phyloP scores from a whole-genome alignment of 2,113 vertebrate genomes.

The Leiothrix lutea region DNA sequence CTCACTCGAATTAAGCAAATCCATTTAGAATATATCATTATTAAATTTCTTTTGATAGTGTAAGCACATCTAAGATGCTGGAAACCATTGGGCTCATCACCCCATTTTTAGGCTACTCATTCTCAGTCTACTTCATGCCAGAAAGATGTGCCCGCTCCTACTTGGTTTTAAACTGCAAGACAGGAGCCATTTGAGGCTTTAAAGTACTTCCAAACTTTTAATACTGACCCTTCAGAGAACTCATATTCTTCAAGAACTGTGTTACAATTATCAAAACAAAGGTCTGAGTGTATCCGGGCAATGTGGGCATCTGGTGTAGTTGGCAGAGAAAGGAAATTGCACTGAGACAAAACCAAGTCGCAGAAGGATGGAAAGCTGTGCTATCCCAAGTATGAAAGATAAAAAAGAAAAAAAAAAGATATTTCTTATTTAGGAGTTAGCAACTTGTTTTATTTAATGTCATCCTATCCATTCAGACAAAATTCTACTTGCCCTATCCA shows the following conservation, averaged over 20 bases:
- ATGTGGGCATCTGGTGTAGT: accelerated
- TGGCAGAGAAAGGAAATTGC: not conserved
- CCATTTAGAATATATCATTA: not conserved
- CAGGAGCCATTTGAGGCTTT: not conserved
- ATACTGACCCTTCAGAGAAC: not conserved
- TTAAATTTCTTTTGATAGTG: not conserved
- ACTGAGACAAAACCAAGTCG: not conserved
- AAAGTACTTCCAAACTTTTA: not conserved
- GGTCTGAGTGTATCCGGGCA: not conserved
- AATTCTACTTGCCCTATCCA: not conserved
- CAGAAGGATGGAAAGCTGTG: not conserved
- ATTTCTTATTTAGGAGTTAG: not conserved
- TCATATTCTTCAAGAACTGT: not conserved
- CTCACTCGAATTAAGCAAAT: not conserved
- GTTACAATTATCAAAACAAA: not conserved
- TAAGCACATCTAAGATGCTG: not conserved
- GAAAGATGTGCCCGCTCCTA: not conserved
- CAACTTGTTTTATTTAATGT: not conserved
- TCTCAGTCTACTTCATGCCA: not conserved
- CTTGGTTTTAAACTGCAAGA: not conserved
- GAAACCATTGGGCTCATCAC: not conserved
- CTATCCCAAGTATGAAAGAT: not conserved
- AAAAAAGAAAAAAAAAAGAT: not conserved
- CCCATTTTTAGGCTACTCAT: not conserved
- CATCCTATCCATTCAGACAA: not conserved